Evolutionary conservation across 2,797 vertebrate genomes (phyloP).

Genomic region (Danionella dracula): DNA sequence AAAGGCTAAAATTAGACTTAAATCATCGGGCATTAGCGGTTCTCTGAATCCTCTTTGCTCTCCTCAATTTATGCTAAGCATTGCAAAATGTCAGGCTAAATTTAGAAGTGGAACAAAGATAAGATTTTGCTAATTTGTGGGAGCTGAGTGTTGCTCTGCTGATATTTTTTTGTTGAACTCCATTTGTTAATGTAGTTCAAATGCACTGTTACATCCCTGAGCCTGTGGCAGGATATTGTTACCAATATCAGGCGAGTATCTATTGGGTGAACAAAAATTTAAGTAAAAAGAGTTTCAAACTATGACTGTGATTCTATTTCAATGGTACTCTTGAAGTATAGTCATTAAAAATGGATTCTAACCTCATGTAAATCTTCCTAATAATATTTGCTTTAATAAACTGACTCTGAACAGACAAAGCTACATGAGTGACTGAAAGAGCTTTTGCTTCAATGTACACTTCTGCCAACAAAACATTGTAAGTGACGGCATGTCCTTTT

Average conservation of each 20-base stretch:
- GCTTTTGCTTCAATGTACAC: too few species aligned
- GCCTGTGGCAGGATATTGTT: conserved; percentile 27
- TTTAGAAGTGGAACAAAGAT: conserved; percentile 56
- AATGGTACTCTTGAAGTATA: neutral
- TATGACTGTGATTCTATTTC: neutral
- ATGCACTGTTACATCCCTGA: neutral
- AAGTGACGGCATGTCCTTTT: too few species aligned
- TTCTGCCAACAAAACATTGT: too few species aligned
- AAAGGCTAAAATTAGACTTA: conserved; percentile 53
- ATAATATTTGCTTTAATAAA: too few species aligned
- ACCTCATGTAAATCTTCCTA: too few species aligned
- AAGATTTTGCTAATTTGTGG: conserved; percentile 26
- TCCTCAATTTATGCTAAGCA: conserved; percentile 61
- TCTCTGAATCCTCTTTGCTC: conserved; percentile 55
- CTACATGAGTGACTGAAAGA: too few species aligned
- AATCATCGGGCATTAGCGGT: conserved; percentile 57
- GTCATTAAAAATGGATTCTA: neutral
- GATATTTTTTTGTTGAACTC: conserved; percentile 27
- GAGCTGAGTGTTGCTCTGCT: conserved; percentile 4
- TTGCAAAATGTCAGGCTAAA: conserved; percentile 66
- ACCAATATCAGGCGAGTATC: conserved; percentile 28
- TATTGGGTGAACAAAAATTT: conserved; percentile 18
- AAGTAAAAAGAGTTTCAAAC: conserved; percentile 4
- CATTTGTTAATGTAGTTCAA: conserved; percentile 1
- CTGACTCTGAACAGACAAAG: too few species aligned